Conservation (phyloP, 1,140 invertebrate species). For the Mamestra configurata region DNA sequence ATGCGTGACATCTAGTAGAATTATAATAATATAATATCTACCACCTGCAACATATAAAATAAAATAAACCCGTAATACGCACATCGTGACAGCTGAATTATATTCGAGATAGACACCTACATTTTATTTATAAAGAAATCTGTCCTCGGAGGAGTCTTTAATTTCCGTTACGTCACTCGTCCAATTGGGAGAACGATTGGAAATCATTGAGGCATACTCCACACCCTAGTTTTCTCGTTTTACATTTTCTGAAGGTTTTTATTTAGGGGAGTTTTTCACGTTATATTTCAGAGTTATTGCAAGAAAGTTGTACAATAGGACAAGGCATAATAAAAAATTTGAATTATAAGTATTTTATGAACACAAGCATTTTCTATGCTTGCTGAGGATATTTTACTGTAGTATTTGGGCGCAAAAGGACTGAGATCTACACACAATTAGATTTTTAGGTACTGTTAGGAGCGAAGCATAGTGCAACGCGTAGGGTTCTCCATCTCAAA, state of each 20-base stretch:
- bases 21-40: too few species aligned
- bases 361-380: too few species aligned
- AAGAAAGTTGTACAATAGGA: conserved; percentile 49
- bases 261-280: conserved; percentile 24
- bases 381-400: too few species aligned
- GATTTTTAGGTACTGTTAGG: neutral
- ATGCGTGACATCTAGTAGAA: too few species aligned
- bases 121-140: conserved; percentile 56
- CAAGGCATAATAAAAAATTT: conserved; percentile 25
- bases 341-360: neutral
- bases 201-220: conserved; percentile 75
- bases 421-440: too few species aligned
- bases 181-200: conserved; percentile 82
- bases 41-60: neutral
- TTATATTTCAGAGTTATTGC: conserved; percentile 38
- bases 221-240: conserved; percentile 51
- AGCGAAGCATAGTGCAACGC: too few species aligned
- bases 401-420: too few species aligned
- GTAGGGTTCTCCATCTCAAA: too few species aligned
- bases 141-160: conserved; percentile 74
- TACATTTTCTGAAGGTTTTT: conserved; percentile 53
- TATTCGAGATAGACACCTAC: conserved; percentile 41
- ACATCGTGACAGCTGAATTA: conserved; percentile 38
- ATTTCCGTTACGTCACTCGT: conserved; percentile 87
- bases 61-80: conserved; percentile 34